phyloP scores from a whole-genome alignment of 2,113 vertebrate species.

The Indri indri region DNA sequence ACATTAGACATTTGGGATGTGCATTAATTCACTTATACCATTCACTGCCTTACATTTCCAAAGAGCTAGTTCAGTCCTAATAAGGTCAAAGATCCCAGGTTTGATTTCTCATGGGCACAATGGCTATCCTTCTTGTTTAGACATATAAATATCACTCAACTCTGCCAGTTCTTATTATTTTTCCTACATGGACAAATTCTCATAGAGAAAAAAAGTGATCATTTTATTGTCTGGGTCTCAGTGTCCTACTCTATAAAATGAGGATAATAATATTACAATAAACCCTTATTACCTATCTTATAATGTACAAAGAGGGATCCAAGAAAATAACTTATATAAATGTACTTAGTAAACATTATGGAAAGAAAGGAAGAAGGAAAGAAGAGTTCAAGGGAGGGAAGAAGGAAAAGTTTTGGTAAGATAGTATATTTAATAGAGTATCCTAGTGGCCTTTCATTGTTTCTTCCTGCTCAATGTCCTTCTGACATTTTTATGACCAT shows the following conservation, averaged over 20 bases:
- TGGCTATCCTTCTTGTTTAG: conserved; percentile 54
- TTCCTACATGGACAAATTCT: conserved; percentile 32
- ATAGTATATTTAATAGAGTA: not conserved
- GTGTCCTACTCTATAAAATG: not conserved
- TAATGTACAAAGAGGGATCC: not conserved
- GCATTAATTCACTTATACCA: conserved; percentile 54
- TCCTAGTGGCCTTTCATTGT: not conserved
- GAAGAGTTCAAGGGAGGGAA: not conserved
- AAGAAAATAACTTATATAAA: not conserved
- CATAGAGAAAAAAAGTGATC: not conserved
- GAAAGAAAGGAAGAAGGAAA: not conserved
- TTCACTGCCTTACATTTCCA: conserved; percentile 48
- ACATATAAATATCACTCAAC: conserved; percentile 49
- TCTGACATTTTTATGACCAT: not conserved
- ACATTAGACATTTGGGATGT: conserved; percentile 53
- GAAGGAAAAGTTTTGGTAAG: not conserved
- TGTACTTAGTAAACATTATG: not conserved
- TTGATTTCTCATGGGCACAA: conserved; percentile 55
- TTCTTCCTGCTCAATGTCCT: not conserved
- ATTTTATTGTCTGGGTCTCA: conserved; percentile 44
- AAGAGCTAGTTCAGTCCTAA: conserved; percentile 51
- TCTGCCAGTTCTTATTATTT: conserved; percentile 10
- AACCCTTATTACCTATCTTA: not conserved
- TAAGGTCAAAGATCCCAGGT: conserved; percentile 55
- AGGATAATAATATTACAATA: not conserved